Percentiles rank a stretch among this genome's conserved stretches.
These are phyloP conservation scores for Lissocephala sabroskyi DNA, from an alignment of 2,888 invertebrate species.

Conservation along the genomic window DNA sequence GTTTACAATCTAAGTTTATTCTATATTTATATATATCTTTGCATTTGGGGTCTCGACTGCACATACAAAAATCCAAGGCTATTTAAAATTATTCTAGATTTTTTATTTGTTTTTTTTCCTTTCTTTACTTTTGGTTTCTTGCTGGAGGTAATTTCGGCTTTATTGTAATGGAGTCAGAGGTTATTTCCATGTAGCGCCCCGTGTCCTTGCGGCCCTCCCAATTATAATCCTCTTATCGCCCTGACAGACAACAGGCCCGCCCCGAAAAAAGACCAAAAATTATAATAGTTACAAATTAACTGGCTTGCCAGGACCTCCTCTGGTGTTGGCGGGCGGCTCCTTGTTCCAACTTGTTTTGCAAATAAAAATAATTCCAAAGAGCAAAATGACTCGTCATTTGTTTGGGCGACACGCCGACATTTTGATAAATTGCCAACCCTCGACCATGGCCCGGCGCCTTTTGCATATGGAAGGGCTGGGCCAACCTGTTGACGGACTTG, in stretches of 20 bases:
- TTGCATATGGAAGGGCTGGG: no score
- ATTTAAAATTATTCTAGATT: slow-evolving; percentile 40
- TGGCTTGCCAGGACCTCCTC: slow-evolving; percentile 9
- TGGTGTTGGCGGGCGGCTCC: no score
- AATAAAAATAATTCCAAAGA: slow-evolving; percentile 44
- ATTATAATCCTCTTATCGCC: no score
- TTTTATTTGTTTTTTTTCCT: slow-evolving; percentile 9
- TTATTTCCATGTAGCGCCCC: slow-evolving; percentile 1
- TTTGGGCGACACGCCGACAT: slow-evolving; percentile 28
- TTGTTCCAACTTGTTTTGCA: slow-evolving; percentile 21
- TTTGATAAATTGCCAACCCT: no score
- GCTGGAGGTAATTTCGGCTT: slow-evolving; percentile 50
- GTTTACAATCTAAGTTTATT: slow-evolving; percentile 27
- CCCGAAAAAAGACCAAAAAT: slow-evolving; percentile 2
- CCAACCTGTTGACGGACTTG: no score
- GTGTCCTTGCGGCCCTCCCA: neutral
- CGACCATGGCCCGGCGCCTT: no score
- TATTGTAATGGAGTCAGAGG: slow-evolving; percentile 1
- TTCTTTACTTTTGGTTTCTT: slow-evolving; percentile 32
- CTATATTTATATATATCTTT: slow-evolving; percentile 12
- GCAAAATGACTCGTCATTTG: slow-evolving; percentile 50
- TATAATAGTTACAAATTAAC: slow-evolving; percentile 35
- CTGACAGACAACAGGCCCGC: neutral
- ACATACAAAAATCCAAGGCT: slow-evolving; percentile 43
- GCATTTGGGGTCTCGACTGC: no score